Evolutionary conservation across 2,888 invertebrate genomes (phyloP).

Genomic region (Trachelus tabidus): DNA sequence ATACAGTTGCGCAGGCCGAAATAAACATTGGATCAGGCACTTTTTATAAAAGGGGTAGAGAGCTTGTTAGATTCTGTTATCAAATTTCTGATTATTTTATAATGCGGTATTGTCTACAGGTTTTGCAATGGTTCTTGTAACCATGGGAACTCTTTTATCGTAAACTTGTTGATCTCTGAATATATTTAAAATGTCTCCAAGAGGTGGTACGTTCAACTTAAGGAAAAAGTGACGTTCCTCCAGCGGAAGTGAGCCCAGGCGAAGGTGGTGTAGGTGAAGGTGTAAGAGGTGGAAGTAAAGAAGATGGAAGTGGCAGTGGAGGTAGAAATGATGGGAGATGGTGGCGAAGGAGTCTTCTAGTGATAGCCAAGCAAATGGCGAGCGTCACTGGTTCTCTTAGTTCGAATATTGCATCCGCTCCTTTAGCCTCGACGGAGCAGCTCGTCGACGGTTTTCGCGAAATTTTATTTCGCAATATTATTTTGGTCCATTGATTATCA

Average conservation of each 20-base stretch:
- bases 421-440: conserved; percentile 39
- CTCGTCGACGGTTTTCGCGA: neutral
- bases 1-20: neutral
- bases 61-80: neutral
- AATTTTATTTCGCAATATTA: neutral
- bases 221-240: neutral
- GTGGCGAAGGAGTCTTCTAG: neutral
- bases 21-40: neutral
- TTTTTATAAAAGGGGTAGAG: neutral
- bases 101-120: neutral
- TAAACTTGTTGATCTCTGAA: neutral
- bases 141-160: neutral
- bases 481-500: neutral
- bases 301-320: neutral
- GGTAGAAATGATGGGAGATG: neutral
- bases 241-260: neutral
- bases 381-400: conserved; percentile 40
- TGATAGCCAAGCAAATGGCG: conserved; percentile 2
- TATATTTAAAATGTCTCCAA: neutral
- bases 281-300: neutral
- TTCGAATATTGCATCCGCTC: conserved; percentile 51
- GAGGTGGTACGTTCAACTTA: neutral
- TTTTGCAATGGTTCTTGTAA: neutral
- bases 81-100: neutral
- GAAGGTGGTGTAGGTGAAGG: neutral